Conservation (phyloP, 2,113 vertebrate species). For the Talpa occidentalis region DNA sequence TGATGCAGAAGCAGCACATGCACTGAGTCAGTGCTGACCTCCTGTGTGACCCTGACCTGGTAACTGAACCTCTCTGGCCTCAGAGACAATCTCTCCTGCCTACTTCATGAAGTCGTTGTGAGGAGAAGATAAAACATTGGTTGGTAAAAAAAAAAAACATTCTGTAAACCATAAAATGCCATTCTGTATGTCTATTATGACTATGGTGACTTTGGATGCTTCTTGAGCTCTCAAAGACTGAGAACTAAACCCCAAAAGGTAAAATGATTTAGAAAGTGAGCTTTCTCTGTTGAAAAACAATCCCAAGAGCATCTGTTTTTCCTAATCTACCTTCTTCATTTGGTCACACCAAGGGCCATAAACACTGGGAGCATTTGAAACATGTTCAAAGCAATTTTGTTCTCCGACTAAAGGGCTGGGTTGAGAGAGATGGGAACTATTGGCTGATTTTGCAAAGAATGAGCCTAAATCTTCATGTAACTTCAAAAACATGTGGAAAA, state of each 20-base stretch:
- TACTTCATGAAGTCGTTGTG: neutral
- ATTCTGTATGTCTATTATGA: neutral
- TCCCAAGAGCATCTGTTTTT: neutral
- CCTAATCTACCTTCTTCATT: neutral
- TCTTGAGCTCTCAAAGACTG: neutral
- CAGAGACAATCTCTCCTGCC: neutral
- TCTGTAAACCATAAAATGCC: slow-evolving; percentile 13
- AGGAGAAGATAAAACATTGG: neutral
- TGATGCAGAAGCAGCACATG: rapidly evolving
- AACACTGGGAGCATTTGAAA: neutral
- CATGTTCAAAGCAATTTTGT: neutral
- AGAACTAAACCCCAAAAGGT: neutral
- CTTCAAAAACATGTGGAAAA: neutral
- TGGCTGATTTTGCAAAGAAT: slow-evolving; percentile 6
- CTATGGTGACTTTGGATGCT: neutral
- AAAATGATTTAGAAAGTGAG: neutral
- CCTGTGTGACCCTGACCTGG: neutral
- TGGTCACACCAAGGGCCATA: neutral
- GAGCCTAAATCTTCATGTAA: neutral
- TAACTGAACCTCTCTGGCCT: neutral
- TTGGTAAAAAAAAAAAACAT: too few species aligned
- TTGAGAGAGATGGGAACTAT: neutral
- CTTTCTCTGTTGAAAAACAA: neutral
- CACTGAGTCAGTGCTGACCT: neutral
- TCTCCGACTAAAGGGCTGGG: neutral